Evolutionary conservation across 2,113 vertebrate species (phyloP), one percentile per base, ranked within the genome.

Genomic region (Hyperopisus bebe): DNA sequence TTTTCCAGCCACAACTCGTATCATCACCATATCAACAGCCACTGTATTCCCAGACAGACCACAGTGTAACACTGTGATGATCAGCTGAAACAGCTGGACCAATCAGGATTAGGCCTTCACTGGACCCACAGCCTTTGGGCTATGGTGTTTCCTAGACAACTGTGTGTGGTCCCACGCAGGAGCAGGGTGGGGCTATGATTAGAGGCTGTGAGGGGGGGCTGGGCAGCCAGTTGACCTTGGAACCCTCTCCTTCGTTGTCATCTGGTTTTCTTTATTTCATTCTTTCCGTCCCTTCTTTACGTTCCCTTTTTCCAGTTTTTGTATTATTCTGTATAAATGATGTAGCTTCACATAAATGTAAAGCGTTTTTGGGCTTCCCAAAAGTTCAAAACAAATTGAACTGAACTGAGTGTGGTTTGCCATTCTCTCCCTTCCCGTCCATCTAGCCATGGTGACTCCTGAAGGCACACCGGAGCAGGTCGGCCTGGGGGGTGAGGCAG

Each of bases 381-480:
- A n/a, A n/a, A n/a, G n/a, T n/a, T n/a, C n/a, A 66, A n/a, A 66
- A 66, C n/a, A 13, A 4, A 70, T 13, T 11, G 9, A 70, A n/a
- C 21, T 42, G 39, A 24, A 47, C 82, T 21, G 2, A 11, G 24
- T 66, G 53, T 35, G 48, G 62, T 17, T 70, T 4, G 31, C 21
- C 31, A 6, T 66, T 31, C 27, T 48, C 3, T 85, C 82, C 86
- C 55, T 46, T 35, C 4, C 85, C 19, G n/a, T 27, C 62, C 88
- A 51, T 85, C 92, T 96, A 94, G 95, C 96, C 92, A 95, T 96
- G 90, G 95, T 97, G 47, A 95, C 98, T 62, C 91, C 96, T 0
- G 97, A 98, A 35, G 97, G 97, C 31, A 87, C 93, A 0, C 95
- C 96, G 88, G 97, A 99, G 53, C 96, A 96, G 50, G 92, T 92